Conservation (phyloP, 1,140 invertebrate species). For the Calephelis virginiensis region DNA sequence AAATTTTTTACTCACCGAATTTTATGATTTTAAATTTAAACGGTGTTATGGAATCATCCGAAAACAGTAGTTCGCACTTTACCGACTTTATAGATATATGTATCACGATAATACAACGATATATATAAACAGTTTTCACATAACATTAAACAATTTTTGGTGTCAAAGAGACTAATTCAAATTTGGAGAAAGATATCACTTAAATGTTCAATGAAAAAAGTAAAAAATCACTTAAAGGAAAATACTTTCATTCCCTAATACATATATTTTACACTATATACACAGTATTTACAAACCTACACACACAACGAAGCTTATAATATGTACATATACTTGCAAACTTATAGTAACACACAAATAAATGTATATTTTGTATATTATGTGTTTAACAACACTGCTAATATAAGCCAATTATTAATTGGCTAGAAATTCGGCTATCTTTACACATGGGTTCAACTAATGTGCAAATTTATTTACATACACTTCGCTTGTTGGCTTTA, state of each 20-base stretch:
- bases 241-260: conserved; percentile 27
- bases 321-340: conserved; percentile 32
- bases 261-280: conserved; percentile 52
- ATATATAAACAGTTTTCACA: conserved; percentile 12
- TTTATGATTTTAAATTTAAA: no score
- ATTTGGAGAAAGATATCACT: conserved; percentile 43
- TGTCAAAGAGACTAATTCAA: conserved; percentile 46
- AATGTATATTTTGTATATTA: conserved; percentile 7
- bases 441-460: conserved; percentile 2
- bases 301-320: conserved; percentile 49
- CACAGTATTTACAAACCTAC: conserved; percentile 49
- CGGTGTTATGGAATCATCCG: no score
- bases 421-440: conserved; percentile 12
- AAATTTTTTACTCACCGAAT: no score
- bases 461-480: neutral
- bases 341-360: conserved; percentile 29
- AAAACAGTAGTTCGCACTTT: conserved; percentile 20
- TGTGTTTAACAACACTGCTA: neutral
- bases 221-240: conserved; percentile 51
- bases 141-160: conserved; percentile 36
- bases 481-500: neutral
- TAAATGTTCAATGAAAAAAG: conserved; percentile 32
- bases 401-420: conserved; percentile 10
- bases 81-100: conserved; percentile 10
- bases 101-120: conserved; percentile 7